Evolutionary conservation across 2,888 invertebrate genomes (phyloP).

Genomic region (Minunthozetes semirufus): DNA sequence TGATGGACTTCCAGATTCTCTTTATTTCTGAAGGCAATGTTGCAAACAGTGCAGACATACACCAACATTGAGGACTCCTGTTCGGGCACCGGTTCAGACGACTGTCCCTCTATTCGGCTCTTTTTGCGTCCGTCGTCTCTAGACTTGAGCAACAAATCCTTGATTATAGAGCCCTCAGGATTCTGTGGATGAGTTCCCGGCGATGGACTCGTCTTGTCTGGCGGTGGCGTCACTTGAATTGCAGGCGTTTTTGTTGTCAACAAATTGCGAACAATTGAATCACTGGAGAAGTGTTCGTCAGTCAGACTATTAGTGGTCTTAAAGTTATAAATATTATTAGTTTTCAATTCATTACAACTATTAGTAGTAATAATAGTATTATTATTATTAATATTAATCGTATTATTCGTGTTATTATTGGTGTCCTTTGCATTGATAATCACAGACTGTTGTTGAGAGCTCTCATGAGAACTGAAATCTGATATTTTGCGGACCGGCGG

Average conservation of each 20-base stretch:
- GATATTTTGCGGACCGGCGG: constrained; percentile 12
- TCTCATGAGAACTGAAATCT: not conserved
- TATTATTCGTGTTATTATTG: constrained; percentile 24
- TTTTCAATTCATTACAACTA: not conserved
- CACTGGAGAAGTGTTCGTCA: not conserved
- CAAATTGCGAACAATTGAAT: constrained; percentile 36
- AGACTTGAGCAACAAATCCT: constrained; percentile 66
- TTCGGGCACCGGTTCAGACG: not conserved
- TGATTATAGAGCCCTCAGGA: constrained; percentile 57
- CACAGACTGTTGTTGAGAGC: constrained; percentile 16
- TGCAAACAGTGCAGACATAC: constrained; percentile 62
- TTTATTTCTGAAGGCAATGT: constrained; percentile 68
- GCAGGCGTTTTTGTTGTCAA: constrained; percentile 34
- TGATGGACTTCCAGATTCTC: constrained; percentile 74
- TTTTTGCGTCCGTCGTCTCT: constrained; percentile 30
- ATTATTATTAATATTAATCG: not conserved
- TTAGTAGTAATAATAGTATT: not conserved
- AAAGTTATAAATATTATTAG: not conserved
- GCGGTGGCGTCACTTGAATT: constrained; percentile 24
- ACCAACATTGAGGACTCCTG: constrained; percentile 29
- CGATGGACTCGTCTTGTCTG: constrained; percentile 3
- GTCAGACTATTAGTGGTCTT: not conserved
- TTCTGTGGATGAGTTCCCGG: constrained; percentile 55
- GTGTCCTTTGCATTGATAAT: constrained; percentile 12
- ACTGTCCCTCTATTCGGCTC: constrained; percentile 10